Percentiles rank a stretch among this genome's conserved stretches.
phyloP scores from a whole-genome alignment of 2,113 vertebrate species.

The Natator depressus region DNA sequence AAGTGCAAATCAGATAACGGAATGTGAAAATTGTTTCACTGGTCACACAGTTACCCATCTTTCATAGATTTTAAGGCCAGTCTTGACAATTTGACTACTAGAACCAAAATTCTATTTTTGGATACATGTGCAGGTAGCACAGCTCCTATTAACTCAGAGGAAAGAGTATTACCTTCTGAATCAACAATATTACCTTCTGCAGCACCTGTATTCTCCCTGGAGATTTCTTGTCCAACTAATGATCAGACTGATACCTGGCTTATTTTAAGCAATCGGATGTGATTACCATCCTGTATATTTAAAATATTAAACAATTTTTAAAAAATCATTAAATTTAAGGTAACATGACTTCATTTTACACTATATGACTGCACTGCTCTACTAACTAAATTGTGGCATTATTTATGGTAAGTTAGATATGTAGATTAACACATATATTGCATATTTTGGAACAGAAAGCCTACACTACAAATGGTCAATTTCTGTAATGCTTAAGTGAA shows the following conservation, averaged over 20 bases:
- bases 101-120: not conserved
- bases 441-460: conserved; percentile 17
- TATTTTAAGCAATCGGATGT: not conserved
- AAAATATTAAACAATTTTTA: not conserved
- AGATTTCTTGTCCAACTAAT: not conserved
- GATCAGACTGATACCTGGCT: not conserved
- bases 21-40: too few species aligned
- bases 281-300: not conserved
- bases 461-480: not conserved
- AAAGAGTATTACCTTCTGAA: not conserved
- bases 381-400: not conserved
- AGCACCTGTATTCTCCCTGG: not conserved
- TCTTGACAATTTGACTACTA: not conserved
- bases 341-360: not conserved
- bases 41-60: too few species aligned
- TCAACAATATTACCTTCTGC: not conserved
- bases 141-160: not conserved
- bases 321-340: not conserved
- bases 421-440: not conserved
- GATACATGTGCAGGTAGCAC: rapidly evolving
- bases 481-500: conserved; percentile 2
- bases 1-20: too few species aligned
- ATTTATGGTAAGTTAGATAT: not conserved
- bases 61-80: too few species aligned
- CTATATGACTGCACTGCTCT: not conserved